A percentile compares a stretch with the other conserved stretches of the same genome.
These are phyloP conservation scores for Heloderma charlesbogerti DNA, from an alignment of 2,113 vertebrate genomes.

Conservation along the genomic window DNA sequence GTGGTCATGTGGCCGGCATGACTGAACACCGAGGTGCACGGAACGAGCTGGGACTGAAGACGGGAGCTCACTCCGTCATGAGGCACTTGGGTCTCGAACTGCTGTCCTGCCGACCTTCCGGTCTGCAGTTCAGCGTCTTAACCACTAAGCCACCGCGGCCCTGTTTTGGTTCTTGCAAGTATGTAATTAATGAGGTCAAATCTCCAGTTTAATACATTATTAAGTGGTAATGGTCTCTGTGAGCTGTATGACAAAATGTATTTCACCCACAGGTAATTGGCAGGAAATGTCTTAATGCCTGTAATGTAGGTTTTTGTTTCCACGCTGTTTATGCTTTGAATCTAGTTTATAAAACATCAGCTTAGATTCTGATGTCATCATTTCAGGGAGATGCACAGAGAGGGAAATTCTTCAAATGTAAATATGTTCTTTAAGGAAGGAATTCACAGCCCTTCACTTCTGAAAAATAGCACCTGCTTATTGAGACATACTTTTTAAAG, in stretches of 20 bases:
- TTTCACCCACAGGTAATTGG: background rate
- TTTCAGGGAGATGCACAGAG: background rate
- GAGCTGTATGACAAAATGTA: background rate
- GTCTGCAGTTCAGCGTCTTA: no score
- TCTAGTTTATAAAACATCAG: background rate
- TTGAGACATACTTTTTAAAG: background rate
- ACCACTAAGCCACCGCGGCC: no score
- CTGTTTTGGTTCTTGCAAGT: slow-evolving; percentile 13
- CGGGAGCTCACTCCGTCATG: no score
- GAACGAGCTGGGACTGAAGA: no score
- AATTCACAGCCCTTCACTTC: background rate
- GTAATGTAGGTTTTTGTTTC: background rate
- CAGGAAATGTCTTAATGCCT: background rate
- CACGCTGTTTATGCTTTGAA: background rate
- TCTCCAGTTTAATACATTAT: background rate
- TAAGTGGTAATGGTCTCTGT: background rate
- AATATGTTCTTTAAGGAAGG: background rate
- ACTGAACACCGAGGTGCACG: no score
- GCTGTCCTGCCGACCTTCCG: no score
- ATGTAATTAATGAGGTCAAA: background rate
- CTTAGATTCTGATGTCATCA: background rate
- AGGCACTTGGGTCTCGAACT: no score
- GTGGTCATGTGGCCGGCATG: no score
- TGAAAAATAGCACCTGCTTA: background rate
- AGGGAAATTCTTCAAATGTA: background rate